These are phyloP conservation scores for Cervus canadensis DNA, from an alignment of 2,113 vertebrate genomes.

Conservation along the genomic window DNA sequence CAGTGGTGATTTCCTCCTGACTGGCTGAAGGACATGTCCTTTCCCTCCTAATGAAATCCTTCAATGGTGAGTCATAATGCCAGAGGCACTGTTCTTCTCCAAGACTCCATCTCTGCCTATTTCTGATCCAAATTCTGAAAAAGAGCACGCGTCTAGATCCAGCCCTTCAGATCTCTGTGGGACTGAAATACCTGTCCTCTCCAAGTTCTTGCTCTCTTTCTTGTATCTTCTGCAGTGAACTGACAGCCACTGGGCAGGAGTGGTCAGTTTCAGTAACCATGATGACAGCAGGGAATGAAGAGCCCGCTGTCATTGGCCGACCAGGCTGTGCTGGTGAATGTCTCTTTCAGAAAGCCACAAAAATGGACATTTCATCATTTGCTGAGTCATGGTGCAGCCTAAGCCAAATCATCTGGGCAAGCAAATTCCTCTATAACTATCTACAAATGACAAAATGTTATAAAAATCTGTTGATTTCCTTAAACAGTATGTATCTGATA, in stretches of 20 bases:
- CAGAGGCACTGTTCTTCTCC: slow-evolving; percentile 22
- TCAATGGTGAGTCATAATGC: slow-evolving; percentile 42
- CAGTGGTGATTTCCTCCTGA: slow-evolving; percentile 44
- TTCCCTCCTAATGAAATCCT: slow-evolving; percentile 49
- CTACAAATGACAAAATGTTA: neutral
- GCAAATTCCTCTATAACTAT: neutral
- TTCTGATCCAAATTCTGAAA: slow-evolving; percentile 48
- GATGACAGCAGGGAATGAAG: neutral
- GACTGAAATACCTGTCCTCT: neutral
- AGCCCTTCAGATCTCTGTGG: slow-evolving; percentile 6
- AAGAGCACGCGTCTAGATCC: neutral
- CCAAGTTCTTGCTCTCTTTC: neutral
- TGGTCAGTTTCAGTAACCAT: neutral
- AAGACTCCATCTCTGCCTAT: neutral
- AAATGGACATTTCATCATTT: neutral
- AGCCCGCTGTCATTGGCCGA: neutral
- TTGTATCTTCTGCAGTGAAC: neutral
- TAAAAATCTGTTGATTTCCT: neutral
- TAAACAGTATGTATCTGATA: neutral
- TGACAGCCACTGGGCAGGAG: neutral
- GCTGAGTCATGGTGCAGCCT: neutral
- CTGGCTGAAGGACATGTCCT: neutral
- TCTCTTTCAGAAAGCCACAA: slow-evolving; percentile 31
- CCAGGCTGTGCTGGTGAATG: neutral
- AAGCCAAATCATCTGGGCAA: neutral